These are phyloP conservation scores for Atrina japonica DNA, from an alignment of 2,888 invertebrate genomes.

Conservation along the genomic window DNA sequence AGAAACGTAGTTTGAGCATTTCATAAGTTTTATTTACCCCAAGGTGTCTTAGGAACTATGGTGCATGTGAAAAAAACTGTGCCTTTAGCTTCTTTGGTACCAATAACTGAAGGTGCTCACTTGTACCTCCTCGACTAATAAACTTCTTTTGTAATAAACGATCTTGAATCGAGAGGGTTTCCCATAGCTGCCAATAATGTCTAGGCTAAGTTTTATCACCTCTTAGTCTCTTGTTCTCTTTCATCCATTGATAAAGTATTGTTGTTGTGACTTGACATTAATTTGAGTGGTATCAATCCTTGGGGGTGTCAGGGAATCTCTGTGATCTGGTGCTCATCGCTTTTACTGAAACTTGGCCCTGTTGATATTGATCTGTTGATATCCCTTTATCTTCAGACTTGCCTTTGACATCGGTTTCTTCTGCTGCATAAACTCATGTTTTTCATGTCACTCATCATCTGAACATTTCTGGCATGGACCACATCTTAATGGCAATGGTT, in stretches of 20 bases:
- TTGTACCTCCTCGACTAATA: constrained; percentile 14
- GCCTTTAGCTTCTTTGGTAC: constrained; percentile 15
- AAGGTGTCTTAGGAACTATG: constrained; percentile 34
- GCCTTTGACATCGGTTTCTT: not conserved
- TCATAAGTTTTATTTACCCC: constrained; percentile 34
- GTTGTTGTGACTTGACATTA: not conserved
- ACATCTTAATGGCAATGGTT: constrained; percentile 17
- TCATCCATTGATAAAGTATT: constrained; percentile 10
- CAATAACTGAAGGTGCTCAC: constrained; percentile 11
- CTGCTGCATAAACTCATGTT: too few species aligned
- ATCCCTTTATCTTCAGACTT: constrained; percentile 1
- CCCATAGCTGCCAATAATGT: constrained; percentile 37
- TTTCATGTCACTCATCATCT: constrained; percentile 15
- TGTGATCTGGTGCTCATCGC: constrained; percentile 7
- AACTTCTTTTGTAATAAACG: constrained; percentile 29
- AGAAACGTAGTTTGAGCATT: constrained; percentile 21
- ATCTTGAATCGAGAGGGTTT: constrained; percentile 21
- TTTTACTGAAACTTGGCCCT: constrained; percentile 3
- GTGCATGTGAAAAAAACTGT: constrained; percentile 36
- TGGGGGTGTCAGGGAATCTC: constrained; percentile 5
- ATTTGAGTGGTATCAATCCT: not conserved
- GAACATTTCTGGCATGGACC: constrained; percentile 35
- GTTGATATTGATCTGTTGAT: not conserved
- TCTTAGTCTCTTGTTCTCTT: constrained; percentile 12
- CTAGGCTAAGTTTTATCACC: constrained; percentile 20